Conservation (phyloP, 2,113 vertebrate genomes). For the Argyrosomus japonicus region DNA sequence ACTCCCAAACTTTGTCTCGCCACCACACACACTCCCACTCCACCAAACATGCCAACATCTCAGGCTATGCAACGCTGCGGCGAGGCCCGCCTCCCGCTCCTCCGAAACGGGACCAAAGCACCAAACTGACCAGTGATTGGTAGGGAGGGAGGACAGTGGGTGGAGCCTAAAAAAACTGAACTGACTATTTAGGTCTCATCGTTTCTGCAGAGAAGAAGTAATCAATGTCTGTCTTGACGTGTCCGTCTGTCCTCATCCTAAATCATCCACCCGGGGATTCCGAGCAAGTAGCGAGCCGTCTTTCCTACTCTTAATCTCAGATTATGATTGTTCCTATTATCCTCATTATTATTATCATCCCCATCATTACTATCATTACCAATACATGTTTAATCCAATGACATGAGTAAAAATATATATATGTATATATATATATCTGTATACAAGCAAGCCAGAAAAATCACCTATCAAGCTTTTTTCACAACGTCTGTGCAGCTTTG, state of each 20-base stretch:
- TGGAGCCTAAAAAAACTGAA: conserved; percentile 45
- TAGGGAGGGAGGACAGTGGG: conserved; percentile 74
- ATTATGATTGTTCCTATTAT: conserved; percentile 74
- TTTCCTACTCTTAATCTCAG: conserved; percentile 70
- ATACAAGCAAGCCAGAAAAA: conserved; percentile 72
- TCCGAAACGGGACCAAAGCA: conserved; percentile 98
- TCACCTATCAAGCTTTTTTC: conserved; percentile 80
- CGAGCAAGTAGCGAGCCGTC: conserved; percentile 66
- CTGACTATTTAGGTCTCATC: conserved; percentile 43
- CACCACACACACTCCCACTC: conserved; percentile 83
- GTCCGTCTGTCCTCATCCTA: conserved; percentile 58
- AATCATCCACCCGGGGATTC: conserved; percentile 46
- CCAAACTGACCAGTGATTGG: conserved; percentile 97
- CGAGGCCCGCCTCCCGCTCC: conserved; percentile 94
- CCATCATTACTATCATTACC: conserved; percentile 65
- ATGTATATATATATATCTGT: conserved; percentile 54
- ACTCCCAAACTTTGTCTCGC: conserved; percentile 78
- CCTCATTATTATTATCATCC: conserved; percentile 68
- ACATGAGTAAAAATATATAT: conserved; percentile 65
- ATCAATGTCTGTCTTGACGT: conserved; percentile 57
- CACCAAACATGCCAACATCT: conserved; percentile 88
- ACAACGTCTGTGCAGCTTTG: conserved; percentile 81
- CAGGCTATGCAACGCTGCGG: conserved; percentile 97
- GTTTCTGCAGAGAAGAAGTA: conserved; percentile 49
- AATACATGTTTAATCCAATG: conserved; percentile 68